These are phyloP conservation scores for Lepidonotus clava DNA, from an alignment of 2,888 invertebrate genomes.

Conservation along the genomic window DNA sequence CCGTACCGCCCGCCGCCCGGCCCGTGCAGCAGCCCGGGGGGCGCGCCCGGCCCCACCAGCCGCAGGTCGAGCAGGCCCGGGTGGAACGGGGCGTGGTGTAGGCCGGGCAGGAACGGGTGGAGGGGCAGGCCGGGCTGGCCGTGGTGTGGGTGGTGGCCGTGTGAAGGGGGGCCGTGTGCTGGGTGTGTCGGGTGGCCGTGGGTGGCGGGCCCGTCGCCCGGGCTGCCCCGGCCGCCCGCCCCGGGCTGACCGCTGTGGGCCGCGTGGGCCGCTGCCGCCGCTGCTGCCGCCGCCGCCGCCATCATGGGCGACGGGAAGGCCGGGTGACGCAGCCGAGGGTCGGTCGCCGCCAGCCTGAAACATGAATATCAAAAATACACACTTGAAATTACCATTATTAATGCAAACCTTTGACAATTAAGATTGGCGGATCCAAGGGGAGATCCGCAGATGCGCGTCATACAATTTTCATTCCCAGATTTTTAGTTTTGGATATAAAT, in stretches of 20 bases:
- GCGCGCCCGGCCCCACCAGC: background rate
- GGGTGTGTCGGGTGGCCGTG: background rate
- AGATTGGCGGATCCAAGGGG: too few species aligned
- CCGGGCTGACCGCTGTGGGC: background rate
- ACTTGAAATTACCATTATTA: background rate
- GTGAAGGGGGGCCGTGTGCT: background rate
- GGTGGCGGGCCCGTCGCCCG: background rate
- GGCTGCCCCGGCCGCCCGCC: background rate
- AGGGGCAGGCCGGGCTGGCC: constrained; percentile 11
- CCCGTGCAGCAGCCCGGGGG: background rate
- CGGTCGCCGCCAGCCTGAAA: background rate
- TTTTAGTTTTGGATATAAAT: too few species aligned
- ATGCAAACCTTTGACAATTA: background rate
- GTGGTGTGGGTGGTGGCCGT: background rate
- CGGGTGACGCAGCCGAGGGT: constrained; percentile 34
- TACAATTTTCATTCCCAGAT: too few species aligned
- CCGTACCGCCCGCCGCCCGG: background rate
- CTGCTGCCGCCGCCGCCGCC: constrained; percentile 27
- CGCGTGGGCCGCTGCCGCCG: constrained; percentile 22
- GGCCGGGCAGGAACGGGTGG: background rate
- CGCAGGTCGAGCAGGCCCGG: constrained; percentile 26
- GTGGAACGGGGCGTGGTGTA: background rate
- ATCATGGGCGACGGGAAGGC: constrained; percentile 44
- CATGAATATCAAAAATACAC: background rate
- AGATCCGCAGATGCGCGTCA: too few species aligned